Base-by-base conservation (phyloP, 92 coral and sea anemone genomes). In the Palythoa grandis region DNA sequence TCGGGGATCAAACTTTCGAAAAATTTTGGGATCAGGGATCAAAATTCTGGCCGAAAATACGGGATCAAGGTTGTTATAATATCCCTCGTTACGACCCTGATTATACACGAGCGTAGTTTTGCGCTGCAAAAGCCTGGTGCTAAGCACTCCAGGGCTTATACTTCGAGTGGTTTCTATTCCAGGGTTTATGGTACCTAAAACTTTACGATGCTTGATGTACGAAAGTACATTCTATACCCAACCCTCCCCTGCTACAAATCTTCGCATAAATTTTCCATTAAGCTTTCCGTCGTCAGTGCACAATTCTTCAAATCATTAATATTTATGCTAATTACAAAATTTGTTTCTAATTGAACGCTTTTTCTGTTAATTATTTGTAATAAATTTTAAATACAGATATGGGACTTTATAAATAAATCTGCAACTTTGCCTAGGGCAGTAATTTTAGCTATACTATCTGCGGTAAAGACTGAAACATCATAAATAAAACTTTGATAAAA, bases 401-500 rank as follows among this genome's bases (percentile, higher is more conserved):
- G 24, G 65, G 70, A 35, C 24, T 77, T 43, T 57, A 77, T 77
- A 76, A 76, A 76, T 76, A 53, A 54, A 63, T 35, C 70, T 3
- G 24, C 15, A 54, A 22, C 70, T 63, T 54, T 57, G 22, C 43
- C 54, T 50, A 77, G 52, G 54, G 25, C 82, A n/a, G 20, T 50
- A 50, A 48, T 29, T 29, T 29, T 29, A 29, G 35, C 35, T 29
- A 29, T 29, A 9, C 15, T 50, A n/a, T 75, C 65, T 52, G n/a
- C 68, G 22, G 37, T 77, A 77, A 77, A 77, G 56, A 56, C 69
- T 29, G 53, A 19, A 29, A 29, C 1, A 29, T 19, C 29, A 57
- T 56, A 77, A 54, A 77, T 77, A 77, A 75, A 72, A 72, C 77
- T 29, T 29, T 29, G 52, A 35, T 56, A 56, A 56, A 56, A 25